Base-by-base conservation (phyloP, 2,113 vertebrate genomes). In the Syrrhaptes paradoxus region DNA sequence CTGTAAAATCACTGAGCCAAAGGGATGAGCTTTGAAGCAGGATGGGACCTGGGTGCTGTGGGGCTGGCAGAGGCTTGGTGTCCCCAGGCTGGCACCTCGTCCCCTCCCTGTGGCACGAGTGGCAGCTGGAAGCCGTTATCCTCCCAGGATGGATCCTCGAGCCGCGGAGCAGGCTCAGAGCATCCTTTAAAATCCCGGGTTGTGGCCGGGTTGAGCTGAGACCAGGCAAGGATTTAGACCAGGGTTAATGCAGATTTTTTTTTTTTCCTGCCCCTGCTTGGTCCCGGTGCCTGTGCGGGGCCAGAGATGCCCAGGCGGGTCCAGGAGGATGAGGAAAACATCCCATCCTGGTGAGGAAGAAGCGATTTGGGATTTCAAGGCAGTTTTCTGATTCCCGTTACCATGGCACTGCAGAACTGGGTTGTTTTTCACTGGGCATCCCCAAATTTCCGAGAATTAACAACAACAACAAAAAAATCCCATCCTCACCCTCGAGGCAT, bases 101-200 rank as follows among this genome's bases (percentile, higher is more conserved):
- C 43, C 58, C 38, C 34, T 85, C 72, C 32, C 67, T 65, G 76
- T 2, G 3, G 57, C 1, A 2, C 5, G 6, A 90, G 45, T 59
- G 66, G 71, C 51, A 88, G 85, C 74, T 95, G 91, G 86, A 94
- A 89, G 77, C 62, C 90, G 43, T 82, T 93, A 19, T 10, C 13
- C 26, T 52, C n/a, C 13, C n/a, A 51, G 84, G 67, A 70, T 34
- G 57, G 62, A 71, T 85, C 58, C 74, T 21, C 24, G 82, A 83
- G 75, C 82, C 54, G 11, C 3, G 1, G 62, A 36, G 41, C 32
- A 80, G 85, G 58, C 67, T 70, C 52, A 14, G 86, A 71, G 55
- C 89, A 92, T 92, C 95, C 86, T 63, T 59, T 38, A 36, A 67
- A 51, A 55, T 14, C 38, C 43, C 3, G 43, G 32, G 41, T 65